Percentiles rank a stretch among this genome's conserved stretches.
Conservation (phyloP, 2,113 vertebrate species). For the Pao palembangensis region DNA sequence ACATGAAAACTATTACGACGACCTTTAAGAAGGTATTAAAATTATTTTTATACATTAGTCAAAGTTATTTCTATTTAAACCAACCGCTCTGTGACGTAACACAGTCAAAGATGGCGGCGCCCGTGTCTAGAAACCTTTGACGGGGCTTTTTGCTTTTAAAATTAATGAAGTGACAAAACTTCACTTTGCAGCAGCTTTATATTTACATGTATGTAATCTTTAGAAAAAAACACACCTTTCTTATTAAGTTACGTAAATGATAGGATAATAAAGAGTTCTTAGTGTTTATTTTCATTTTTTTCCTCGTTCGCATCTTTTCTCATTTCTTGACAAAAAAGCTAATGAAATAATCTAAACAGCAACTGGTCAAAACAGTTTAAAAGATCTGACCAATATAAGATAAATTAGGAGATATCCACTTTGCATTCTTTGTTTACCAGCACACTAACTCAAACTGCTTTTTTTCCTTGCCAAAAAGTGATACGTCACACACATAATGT, state of each 20-base stretch:
- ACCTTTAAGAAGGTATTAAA: too few species aligned
- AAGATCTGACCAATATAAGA: background rate
- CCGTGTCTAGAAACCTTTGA: background rate
- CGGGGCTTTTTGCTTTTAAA: background rate
- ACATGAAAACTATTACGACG: too few species aligned
- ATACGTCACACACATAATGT: background rate
- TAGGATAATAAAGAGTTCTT: too few species aligned
- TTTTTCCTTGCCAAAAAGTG: background rate
- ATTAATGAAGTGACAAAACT: background rate
- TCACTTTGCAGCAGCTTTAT: background rate
- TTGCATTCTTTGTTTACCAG: constrained; percentile 45
- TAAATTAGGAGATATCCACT: background rate
- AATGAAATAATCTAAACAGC: background rate
- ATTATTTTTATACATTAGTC: background rate
- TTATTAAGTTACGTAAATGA: too few species aligned
- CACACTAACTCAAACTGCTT: background rate
- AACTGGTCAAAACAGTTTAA: constrained; percentile 5
- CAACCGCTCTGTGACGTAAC: background rate
- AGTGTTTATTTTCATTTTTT: too few species aligned
- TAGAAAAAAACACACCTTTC: too few species aligned
- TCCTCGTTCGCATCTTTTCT: too few species aligned
- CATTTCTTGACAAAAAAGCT: too few species aligned
- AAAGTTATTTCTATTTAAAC: background rate
- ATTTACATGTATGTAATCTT: too few species aligned
- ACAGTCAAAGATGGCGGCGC: background rate